phyloP scores from a whole-genome alignment of 2,888 invertebrate species.

The Drosophila conformis region DNA sequence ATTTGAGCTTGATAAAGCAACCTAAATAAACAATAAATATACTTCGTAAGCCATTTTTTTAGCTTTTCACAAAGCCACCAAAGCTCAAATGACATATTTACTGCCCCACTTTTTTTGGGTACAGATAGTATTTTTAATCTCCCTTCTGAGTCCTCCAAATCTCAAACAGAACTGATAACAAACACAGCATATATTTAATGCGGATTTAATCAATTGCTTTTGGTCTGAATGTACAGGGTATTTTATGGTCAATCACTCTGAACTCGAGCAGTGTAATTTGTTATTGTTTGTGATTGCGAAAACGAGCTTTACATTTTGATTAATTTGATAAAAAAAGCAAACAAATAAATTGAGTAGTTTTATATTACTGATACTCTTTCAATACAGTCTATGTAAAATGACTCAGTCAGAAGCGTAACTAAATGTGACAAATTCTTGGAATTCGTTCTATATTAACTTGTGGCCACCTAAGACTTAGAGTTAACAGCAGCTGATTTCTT shows the following conservation, averaged over 20 bases:
- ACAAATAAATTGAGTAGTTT: background rate
- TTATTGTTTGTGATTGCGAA: background rate
- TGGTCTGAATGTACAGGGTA: background rate
- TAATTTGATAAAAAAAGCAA: slow-evolving; percentile 27
- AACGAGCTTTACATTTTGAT: slow-evolving; percentile 28
- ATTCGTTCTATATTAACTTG: background rate
- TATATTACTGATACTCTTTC: slow-evolving; percentile 5
- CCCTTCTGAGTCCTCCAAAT: background rate
- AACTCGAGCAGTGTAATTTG: background rate
- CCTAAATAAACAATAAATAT: background rate
- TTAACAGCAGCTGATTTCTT: slow-evolving; percentile 26
- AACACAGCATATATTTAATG: background rate
- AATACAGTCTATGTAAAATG: background rate
- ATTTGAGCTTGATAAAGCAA: background rate
- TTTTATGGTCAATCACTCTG: background rate
- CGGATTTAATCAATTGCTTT: background rate
- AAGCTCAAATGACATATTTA: background rate
- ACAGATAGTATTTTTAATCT: background rate
- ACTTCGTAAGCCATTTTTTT: background rate
- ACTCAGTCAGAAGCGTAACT: slow-evolving; percentile 22
- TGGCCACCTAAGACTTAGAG: background rate
- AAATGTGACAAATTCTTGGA: slow-evolving; percentile 9
- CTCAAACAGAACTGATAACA: background rate
- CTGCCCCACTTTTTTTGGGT: background rate
- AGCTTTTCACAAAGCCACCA: background rate